phyloP scores from a whole-genome alignment of 2,888 invertebrate genomes.

The Lordiphosa andalusiaca region DNA sequence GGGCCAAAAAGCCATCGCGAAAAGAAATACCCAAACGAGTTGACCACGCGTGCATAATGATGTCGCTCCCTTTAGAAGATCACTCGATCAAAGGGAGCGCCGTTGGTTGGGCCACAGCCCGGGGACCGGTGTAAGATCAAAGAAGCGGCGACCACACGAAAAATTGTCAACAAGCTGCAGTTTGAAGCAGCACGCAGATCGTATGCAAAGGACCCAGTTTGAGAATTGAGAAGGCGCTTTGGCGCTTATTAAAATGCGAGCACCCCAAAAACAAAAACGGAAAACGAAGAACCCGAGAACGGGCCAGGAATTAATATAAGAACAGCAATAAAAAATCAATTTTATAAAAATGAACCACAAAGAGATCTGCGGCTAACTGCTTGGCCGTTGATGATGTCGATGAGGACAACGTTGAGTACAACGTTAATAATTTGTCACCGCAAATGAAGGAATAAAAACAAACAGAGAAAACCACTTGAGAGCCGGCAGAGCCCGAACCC shows the following conservation, averaged over 20 bases:
- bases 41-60: constrained; percentile 77
- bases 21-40: constrained; percentile 36
- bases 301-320: constrained; percentile 59
- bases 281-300: constrained; percentile 20
- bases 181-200: constrained; percentile 8
- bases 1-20: neutral
- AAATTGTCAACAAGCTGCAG: constrained; percentile 74
- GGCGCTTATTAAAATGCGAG: constrained; percentile 67
- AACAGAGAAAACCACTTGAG: constrained; percentile 76
- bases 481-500: constrained; percentile 1
- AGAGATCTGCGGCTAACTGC: constrained; percentile 18
- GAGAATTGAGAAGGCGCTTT: constrained; percentile 54
- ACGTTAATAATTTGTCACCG: constrained; percentile 80
- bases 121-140: constrained; percentile 53
- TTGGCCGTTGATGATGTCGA: constrained; percentile 14
- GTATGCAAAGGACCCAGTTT: constrained; percentile 21
- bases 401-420: constrained; percentile 43
- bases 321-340: constrained; percentile 78
- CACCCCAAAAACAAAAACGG: constrained; percentile 16
- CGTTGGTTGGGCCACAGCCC: constrained; percentile 31
- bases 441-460: constrained; percentile 73
- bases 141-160: constrained; percentile 63
- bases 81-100: constrained; percentile 72
- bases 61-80: constrained; percentile 71
- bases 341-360: constrained; percentile 59